Evolutionary conservation across 1,140 invertebrate genomes (phyloP), one percentile per base, ranked within the genome.

Genomic region (Drosophila hydei): DNA sequence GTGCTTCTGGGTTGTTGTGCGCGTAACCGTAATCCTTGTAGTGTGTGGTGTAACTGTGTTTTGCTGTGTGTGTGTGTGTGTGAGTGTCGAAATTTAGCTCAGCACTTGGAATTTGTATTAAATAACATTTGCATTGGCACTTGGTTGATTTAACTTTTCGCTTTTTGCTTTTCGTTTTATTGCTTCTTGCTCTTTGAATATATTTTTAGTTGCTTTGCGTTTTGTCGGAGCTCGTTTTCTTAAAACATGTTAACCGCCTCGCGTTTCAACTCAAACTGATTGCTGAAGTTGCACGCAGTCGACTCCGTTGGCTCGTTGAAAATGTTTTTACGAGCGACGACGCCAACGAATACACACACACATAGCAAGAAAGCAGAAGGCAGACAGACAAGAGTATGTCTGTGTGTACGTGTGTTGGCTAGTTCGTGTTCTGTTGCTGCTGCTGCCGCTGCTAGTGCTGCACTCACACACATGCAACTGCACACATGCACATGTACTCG

Each of bases 221-320:
- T 67, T 12, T 40, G 16, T 68, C 72, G 72, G 83, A 89, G 83
- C 83, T 88, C 78, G 81, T 78, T 88, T 88, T 72, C 78, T 85
- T 75, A 90, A 84, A 87, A 79, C 89, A 91, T 91, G 89, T 91
- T 91, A 75, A 84, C 85, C 89, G 81, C 89, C 77, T 81, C 79
- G 87, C 89, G 89, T 75, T 91, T 84, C 81, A 79, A 91, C 64
- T 84, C 71, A 74, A 88, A 89, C 72, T 91, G 89, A 89, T 88
- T 90, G 77, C 77, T 84, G 80, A 69, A 80, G 74, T 88, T 80
- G 73, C 72, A 76, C 69, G 63, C 68, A 69, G 69, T 51, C 69
- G 77, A 89, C 89, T 89, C 89, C 81, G 89, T 91, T 90, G 81
- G 81, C 81, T 91, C 76, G 89, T 85, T 89, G 81, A 89, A 84